These are phyloP conservation scores for Hesperophylax magnus DNA, from an alignment of 1,140 invertebrate species.

Conservation along the genomic window DNA sequence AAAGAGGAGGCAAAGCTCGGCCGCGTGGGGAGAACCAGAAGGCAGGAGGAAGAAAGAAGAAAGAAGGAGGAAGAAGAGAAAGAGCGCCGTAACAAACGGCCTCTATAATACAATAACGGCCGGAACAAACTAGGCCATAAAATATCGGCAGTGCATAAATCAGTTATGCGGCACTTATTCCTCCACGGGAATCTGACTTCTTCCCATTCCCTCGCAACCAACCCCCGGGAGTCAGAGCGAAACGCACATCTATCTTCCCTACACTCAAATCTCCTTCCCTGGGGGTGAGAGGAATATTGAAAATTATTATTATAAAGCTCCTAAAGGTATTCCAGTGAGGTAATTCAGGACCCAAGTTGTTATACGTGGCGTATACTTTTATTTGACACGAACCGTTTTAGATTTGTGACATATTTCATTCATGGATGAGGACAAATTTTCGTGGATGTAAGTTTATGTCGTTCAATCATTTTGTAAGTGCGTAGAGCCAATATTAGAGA, in stretches of 20 bases:
- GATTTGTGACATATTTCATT: conserved; percentile 54
- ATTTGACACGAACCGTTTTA: conserved; percentile 51
- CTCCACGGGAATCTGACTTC: conserved; percentile 11
- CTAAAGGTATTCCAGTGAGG: conserved; percentile 46
- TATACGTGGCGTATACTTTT: conserved; percentile 32
- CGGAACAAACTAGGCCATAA: conserved; percentile 74
- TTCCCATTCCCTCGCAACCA: not conserved
- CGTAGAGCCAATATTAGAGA: conserved; percentile 12
- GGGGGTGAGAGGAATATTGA: conserved; percentile 53
- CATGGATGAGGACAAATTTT: conserved; percentile 14
- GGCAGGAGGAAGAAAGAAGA: not conserved
- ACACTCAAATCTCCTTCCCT: conserved; percentile 36
- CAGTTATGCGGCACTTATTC: conserved; percentile 60
- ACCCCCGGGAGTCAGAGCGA: not conserved
- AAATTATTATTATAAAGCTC: conserved; percentile 56
- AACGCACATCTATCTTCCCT: conserved; percentile 20
- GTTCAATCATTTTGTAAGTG: conserved; percentile 37
- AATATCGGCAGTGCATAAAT: conserved; percentile 74
- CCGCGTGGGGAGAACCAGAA: not conserved
- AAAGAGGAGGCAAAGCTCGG: not conserved
- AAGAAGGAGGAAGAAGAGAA: not conserved
- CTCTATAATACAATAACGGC: conserved; percentile 74
- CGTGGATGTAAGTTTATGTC: not conserved
- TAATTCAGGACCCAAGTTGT: conserved; percentile 29
- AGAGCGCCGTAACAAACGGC: conserved; percentile 64